Percentiles rank a stretch among this genome's conserved stretches.
phyloP scores from a whole-genome alignment of 1,140 invertebrate genomes.

The Tyrophagus putrescentiae region DNA sequence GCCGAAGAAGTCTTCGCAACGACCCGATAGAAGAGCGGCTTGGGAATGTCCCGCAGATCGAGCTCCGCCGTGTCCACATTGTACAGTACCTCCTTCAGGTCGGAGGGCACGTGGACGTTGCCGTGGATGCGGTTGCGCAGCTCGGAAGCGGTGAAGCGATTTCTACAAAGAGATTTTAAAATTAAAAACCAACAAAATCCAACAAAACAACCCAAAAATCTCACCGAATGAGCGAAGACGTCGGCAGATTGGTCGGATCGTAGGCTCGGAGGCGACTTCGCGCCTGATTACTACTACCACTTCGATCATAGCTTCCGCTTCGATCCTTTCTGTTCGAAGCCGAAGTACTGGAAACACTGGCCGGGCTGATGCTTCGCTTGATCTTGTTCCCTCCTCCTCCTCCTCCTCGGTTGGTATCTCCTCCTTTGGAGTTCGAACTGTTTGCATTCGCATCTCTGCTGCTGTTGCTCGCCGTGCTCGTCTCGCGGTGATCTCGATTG shows the following conservation, averaged over 20 bases:
- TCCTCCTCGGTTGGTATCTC: neutral
- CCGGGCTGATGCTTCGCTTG: neutral
- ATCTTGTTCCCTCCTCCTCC: neutral
- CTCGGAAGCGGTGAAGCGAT: constrained; percentile 7
- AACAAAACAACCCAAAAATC: neutral
- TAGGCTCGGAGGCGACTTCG: too few species aligned
- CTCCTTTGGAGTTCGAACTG: too few species aligned
- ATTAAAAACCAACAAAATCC: neutral
- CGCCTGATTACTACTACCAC: constrained; percentile 13
- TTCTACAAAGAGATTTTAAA: constrained; percentile 5
- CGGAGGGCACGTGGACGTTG: constrained; percentile 21
- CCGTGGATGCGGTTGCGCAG: neutral
- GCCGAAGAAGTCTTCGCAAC: neutral
- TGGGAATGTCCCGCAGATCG: constrained; percentile 16
- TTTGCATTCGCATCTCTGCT: too few species aligned
- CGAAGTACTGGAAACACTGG: neutral
- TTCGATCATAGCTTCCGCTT: neutral
- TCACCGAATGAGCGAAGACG: neutral
- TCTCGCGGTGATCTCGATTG: too few species aligned
- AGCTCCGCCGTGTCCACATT: constrained; percentile 11
- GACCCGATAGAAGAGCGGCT: constrained; percentile 17
- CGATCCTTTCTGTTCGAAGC: neutral
- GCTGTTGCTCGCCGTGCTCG: too few species aligned
- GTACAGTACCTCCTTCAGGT: constrained; percentile 19
- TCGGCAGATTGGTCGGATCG: constrained; percentile 21